Percentiles rank a stretch among this genome's conserved stretches.
Evolutionary conservation across 2,888 invertebrate species (phyloP).

Genomic region (Lepas anatifera): DNA sequence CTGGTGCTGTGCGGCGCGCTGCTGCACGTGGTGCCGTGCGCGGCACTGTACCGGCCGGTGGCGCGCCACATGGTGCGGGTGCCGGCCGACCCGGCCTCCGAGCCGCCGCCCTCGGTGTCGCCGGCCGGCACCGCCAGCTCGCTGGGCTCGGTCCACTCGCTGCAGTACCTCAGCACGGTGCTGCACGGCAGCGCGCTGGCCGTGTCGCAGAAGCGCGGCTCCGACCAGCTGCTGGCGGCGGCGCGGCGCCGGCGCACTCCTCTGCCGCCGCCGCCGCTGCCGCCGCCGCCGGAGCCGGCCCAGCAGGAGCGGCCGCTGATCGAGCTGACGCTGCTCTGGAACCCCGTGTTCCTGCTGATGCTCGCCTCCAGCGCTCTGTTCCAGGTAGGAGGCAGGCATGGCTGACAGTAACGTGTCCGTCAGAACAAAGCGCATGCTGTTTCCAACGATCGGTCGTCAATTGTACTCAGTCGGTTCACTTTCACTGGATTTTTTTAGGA

Average conservation of each 20-base stretch:
- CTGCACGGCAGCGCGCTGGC: slow-evolving; percentile 74
- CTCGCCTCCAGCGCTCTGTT: slow-evolving; percentile 22
- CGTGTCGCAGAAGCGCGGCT: slow-evolving; percentile 48
- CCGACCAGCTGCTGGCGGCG: slow-evolving; percentile 1
- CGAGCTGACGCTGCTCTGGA: slow-evolving; percentile 2
- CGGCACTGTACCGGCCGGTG: slow-evolving; percentile 59
- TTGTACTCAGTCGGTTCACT: no score
- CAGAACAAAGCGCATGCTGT: no score
- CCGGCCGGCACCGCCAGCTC: slow-evolving; percentile 37
- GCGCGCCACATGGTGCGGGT: slow-evolving; percentile 51
- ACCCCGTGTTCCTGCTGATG: slow-evolving; percentile 51
- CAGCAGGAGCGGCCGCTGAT: background rate
- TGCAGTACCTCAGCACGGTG: slow-evolving; percentile 71
- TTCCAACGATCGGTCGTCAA: no score
- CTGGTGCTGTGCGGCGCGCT: slow-evolving; percentile 53
- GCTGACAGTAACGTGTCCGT: no score
- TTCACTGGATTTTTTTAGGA: no score
- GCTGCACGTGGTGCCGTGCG: slow-evolving; percentile 51
- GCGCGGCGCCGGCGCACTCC: background rate
- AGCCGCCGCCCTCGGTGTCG: background rate
- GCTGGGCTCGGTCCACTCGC: slow-evolving; percentile 68
- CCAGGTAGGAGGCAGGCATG: slow-evolving; percentile 17
- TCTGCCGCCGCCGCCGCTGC: background rate
- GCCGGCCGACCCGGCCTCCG: background rate
- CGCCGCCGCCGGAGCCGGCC: background rate